These are phyloP conservation scores for Drosophila anomelani DNA, from an alignment of 2,888 invertebrate genomes.

Conservation along the genomic window DNA sequence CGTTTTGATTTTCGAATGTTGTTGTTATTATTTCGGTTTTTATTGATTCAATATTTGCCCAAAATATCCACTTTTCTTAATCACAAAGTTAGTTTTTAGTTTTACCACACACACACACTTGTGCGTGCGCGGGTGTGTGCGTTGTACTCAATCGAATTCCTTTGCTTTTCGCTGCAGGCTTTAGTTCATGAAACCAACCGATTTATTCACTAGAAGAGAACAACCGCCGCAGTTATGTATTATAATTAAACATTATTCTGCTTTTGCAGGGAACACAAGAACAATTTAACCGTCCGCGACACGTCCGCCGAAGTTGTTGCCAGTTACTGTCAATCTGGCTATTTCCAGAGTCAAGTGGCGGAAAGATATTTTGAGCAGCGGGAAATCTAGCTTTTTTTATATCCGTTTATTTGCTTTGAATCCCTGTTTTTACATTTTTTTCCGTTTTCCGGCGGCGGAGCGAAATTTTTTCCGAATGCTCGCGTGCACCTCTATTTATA, in stretches of 20 bases:
- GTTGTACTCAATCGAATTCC: slow-evolving; percentile 16
- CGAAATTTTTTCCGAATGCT: not conserved
- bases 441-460: not conserved
- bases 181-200: slow-evolving; percentile 5
- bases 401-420: not conserved
- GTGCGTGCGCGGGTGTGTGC: slow-evolving; percentile 24
- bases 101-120: slow-evolving; percentile 28
- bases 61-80: slow-evolving; percentile 36
- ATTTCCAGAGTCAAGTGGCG: not conserved
- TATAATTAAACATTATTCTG: not conserved
- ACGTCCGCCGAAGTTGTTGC: slow-evolving; percentile 10
- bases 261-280: slow-evolving; percentile 12
- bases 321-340: not conserved
- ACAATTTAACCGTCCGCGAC: slow-evolving; percentile 23
- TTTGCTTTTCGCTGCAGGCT: not conserved
- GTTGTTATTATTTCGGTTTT: slow-evolving; percentile 56
- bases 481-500: too few species aligned
- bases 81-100: slow-evolving; percentile 11
- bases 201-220: slow-evolving; percentile 15
- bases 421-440: not conserved
- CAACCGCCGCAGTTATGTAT: not conserved
- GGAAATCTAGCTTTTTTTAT: not conserved
- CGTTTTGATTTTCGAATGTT: slow-evolving; percentile 67
- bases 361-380: not conserved
- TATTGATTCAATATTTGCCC: slow-evolving; percentile 63